Percentiles rank a stretch among this genome's conserved stretches.
Evolutionary conservation across 2,888 invertebrate species (phyloP).

Genomic region (Pristionchus exspectatus): DNA sequence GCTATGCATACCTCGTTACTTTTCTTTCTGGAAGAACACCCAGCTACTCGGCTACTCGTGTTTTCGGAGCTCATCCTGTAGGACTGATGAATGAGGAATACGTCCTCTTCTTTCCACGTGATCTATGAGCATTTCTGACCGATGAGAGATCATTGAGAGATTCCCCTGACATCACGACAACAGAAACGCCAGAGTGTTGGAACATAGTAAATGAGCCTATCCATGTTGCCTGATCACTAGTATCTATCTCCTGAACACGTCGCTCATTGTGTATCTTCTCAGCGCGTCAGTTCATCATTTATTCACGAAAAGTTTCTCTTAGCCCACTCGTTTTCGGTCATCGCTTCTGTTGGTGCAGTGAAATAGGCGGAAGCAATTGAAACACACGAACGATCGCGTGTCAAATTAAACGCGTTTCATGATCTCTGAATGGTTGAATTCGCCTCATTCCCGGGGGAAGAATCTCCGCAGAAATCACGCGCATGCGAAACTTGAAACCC

Average conservation of each 20-base stretch:
- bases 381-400: slow-evolving; percentile 41
- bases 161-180: neutral
- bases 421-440: neutral
- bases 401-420: neutral
- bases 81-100: no score
- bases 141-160: neutral
- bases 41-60: neutral
- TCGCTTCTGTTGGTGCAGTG: neutral
- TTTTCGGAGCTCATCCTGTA: neutral
- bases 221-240: neutral
- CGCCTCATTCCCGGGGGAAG: neutral
- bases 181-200: neutral
- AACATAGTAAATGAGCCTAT: neutral
- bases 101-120: neutral
- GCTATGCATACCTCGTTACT: neutral
- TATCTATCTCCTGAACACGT: neutral
- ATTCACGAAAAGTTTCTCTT: neutral
- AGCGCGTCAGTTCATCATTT: neutral
- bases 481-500: neutral
- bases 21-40: neutral
- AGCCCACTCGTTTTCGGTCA: no score
- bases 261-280: neutral
- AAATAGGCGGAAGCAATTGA: neutral
- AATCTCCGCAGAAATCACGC: slow-evolving; percentile 3
- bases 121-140: neutral